Evolutionary conservation across 2,797 vertebrate species (phyloP), one percentile per base, ranked within the genome.

Genomic region (Fundulus diaphanus): DNA sequence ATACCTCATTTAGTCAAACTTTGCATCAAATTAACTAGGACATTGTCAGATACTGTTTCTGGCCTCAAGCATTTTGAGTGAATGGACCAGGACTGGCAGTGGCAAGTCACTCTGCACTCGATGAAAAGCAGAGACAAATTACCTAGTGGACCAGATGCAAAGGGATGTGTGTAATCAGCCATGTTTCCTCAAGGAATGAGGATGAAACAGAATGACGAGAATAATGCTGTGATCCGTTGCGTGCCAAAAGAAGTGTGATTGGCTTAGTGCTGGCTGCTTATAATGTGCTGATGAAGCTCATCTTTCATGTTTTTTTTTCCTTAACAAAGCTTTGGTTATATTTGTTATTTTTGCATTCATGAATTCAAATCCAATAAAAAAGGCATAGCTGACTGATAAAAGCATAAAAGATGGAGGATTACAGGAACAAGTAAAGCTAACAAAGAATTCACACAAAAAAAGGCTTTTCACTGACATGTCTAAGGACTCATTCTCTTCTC

Each of bases 201-300:
- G 76, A 46, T 54, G 78, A 75, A 86, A 84, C 83, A 78, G 79
- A 89, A 88, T 77, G 82, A 85, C 33, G 70, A 82, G 82, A 85
- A 87, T 81, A 85, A 88, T 51, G 76, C 85, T 68, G 73, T 33
- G 79, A 79, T 84, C 87, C n/a, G 29, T 65, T 15, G 76, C 73
- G 73, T 42, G 68, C 76, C 82, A 18, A 69, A 84, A 80, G 72
- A 90, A 82, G 82, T 70, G 84, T 83, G 87, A 89, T 85, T 81
- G 88, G 84, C 80, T 87, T 76, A 83, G 77, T 81, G 83, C 84
- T 70, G 72, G 61, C 70, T 84, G 82, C 70, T 83, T 81, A 81
- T 68, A 86, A 89, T 87, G 74, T 84, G 89, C 89, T 90, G 90
- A 91, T 84, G 80, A 73, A 35, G 85, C 90, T 84, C 82, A 79